These are phyloP conservation scores for Sceloporus tristichus DNA, from an alignment of 2,113 vertebrate genomes.

Conservation along the genomic window DNA sequence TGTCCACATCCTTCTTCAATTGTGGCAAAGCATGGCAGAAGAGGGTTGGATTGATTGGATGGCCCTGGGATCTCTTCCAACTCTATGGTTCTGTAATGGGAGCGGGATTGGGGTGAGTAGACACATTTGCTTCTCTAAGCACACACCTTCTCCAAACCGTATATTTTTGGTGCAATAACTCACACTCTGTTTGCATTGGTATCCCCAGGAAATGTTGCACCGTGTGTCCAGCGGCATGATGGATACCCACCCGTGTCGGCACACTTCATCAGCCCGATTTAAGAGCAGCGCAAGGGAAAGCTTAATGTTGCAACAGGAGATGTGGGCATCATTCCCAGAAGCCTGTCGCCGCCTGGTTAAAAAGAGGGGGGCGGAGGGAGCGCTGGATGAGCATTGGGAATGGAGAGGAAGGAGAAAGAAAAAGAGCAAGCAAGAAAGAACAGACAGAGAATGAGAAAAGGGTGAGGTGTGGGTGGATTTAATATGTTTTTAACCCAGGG, in stretches of 20 bases:
- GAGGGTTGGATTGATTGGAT: no score
- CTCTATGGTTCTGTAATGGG: no score
- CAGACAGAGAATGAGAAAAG: background rate
- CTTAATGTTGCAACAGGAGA: background rate
- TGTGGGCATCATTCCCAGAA: background rate
- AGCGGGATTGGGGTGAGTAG: no score
- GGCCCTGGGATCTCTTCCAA: no score
- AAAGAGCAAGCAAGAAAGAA: background rate
- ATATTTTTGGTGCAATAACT: no score
- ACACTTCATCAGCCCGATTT: background rate
- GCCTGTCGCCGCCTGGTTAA: background rate
- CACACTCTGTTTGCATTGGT: background rate
- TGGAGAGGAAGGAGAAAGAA: background rate
- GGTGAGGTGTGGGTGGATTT: no score
- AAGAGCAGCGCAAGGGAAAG: background rate
- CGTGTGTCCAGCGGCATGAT: background rate
- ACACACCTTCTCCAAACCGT: no score
- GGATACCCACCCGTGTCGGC: background rate
- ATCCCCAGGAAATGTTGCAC: background rate
- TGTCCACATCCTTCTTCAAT: no score
- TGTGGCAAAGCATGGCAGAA: no score
- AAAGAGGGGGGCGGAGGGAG: background rate
- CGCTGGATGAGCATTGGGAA: fast-evolving
- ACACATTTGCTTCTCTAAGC: no score
- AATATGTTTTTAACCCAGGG: no score